Base-by-base conservation (phyloP, 2,113 vertebrate species). In the Synchiropus splendidus region DNA sequence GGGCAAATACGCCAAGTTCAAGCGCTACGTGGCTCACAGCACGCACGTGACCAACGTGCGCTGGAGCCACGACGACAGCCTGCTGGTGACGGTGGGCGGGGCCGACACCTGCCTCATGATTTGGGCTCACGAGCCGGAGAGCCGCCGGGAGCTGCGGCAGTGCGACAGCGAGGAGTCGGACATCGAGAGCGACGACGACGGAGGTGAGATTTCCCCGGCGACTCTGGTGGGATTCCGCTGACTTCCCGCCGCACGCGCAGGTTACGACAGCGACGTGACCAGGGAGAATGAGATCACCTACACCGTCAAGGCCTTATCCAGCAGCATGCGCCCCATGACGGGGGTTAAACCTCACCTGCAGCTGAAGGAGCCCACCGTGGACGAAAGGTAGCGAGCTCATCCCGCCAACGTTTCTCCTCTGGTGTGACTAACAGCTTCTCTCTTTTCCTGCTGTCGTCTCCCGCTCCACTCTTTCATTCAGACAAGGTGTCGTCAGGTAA, bases 401-500 rank as follows among this genome's bases (percentile, higher is more conserved):
- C 8, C 21, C 8, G 21, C 4, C 21, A 27, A n/a, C 8, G 8
- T 8, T 27, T 27, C 21, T 27, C 21, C 8, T 27, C 21, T 27
- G 21, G 21, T 27, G 21, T 27, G 21, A 27, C 21, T 27, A 27
- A 27, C 80, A 80, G 71, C 48, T 80, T 76, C 69, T 70, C 44
- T 83, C 70, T 77, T 80, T 59, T 78, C 57, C 72, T 77, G 52
- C 69, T 85, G 59, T 81, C 49, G 79, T 74, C 67, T 77, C 74
- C 85, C 86, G 87, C 85, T 78, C 65, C 79, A 34, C 55, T 83
- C 77, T 81, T 86, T 87, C 81, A 85, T 84, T 75, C 81, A 98
- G 94, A 86, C 92, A 97, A 83, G 94, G 94, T 16, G 85, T 97
- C 71, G 92, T 98, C 77, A 95, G 92, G 94, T 98, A 89, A 96